Percentiles rank a stretch among this genome's conserved stretches.
These are phyloP conservation scores for Drosophila cardini DNA, from an alignment of 1,140 invertebrate species.

Conservation along the genomic window DNA sequence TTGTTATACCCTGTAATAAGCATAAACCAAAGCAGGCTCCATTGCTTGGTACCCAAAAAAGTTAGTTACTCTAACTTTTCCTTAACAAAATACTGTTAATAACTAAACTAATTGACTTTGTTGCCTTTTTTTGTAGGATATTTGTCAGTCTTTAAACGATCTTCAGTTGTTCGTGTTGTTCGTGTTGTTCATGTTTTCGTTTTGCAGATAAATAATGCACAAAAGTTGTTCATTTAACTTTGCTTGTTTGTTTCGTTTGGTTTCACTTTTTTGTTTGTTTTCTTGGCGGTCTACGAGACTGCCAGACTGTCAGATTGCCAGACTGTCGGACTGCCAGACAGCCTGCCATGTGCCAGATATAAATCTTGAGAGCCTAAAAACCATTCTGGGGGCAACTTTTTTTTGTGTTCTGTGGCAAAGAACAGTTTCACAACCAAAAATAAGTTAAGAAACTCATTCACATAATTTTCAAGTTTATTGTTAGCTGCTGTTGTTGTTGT, in stretches of 20 bases:
- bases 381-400: slow-evolving; percentile 25
- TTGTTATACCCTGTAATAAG: slow-evolving; percentile 49
- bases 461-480: slow-evolving; percentile 83
- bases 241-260: slow-evolving; percentile 76
- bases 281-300: slow-evolving; percentile 18
- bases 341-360: slow-evolving; percentile 77
- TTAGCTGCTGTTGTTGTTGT: slow-evolving; percentile 41
- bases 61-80: neutral
- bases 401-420: slow-evolving; percentile 1
- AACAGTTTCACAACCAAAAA: slow-evolving; percentile 47
- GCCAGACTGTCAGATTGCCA: slow-evolving; percentile 20
- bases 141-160: slow-evolving; percentile 2
- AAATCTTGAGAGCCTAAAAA: slow-evolving; percentile 64
- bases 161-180: too few relatives aligned
- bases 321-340: slow-evolving; percentile 30
- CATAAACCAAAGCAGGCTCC: neutral
- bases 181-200: slow-evolving; percentile 56
- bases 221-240: slow-evolving; percentile 84
- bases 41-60: neutral
- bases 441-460: slow-evolving; percentile 83
- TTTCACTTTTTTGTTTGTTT: slow-evolving; percentile 58
- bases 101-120: neutral
- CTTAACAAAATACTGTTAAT: too few relatives aligned
- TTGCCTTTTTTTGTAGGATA: slow-evolving; percentile 8
- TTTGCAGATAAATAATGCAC: slow-evolving; percentile 79